A percentile compares a stretch with the other conserved stretches of the same genome.
Conservation (phyloP, 2,797 vertebrate genomes). For the Ambastaia sidthimunki region DNA sequence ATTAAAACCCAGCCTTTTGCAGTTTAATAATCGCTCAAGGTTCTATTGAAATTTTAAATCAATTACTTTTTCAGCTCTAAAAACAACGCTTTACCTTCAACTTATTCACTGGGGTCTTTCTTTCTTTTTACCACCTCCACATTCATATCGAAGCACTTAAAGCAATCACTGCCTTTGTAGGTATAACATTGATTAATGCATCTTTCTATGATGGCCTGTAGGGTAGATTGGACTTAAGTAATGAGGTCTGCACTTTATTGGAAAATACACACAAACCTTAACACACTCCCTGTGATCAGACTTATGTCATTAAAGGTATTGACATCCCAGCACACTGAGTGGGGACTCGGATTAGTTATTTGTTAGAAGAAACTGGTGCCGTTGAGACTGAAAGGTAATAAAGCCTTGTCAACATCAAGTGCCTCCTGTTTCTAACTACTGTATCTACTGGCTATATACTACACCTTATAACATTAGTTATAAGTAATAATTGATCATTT, state of each 20-base stretch:
- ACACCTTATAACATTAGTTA: background rate
- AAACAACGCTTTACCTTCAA: background rate
- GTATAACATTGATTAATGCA: conserved; percentile 20
- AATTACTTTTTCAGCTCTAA: background rate
- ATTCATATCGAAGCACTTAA: conserved; percentile 6
- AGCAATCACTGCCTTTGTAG: background rate
- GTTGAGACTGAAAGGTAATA: conserved; percentile 29
- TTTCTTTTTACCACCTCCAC: conserved; percentile 13
- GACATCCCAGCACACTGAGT: conserved; percentile 65
- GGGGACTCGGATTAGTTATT: conserved; percentile 71
- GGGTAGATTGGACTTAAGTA: conserved; percentile 45
- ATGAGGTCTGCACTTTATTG: conserved; percentile 17
- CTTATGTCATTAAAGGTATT: conserved; percentile 47
- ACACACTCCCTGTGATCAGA: conserved; percentile 32
- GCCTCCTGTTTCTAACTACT: conserved; percentile 13
- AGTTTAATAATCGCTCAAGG: background rate
- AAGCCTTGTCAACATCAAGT: conserved; percentile 10
- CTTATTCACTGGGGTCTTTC: background rate
- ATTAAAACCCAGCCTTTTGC: background rate
- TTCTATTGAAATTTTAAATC: background rate
- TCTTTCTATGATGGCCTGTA: conserved; percentile 29
- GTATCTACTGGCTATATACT: background rate
- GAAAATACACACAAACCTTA: conserved; percentile 12
- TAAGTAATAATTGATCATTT: too few relatives aligned
- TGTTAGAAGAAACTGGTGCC: conserved; percentile 39